Conservation (phyloP, 2,113 vertebrate species). For the Anoura caudifer region DNA sequence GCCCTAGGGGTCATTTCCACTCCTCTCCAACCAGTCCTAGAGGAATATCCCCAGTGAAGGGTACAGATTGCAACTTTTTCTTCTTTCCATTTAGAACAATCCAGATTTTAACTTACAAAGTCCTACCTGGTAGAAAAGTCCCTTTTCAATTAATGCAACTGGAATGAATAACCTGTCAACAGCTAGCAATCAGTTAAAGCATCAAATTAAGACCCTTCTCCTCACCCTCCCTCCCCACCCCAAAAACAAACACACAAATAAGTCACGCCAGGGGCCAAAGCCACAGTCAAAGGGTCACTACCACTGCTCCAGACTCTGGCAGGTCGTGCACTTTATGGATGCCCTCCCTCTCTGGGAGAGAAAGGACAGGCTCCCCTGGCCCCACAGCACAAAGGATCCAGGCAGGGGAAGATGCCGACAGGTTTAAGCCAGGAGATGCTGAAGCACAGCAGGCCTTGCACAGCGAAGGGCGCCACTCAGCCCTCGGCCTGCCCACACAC, state of each 20-base stretch:
- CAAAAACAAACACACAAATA: slow-evolving; percentile 18
- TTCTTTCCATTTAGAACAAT: slow-evolving; percentile 54
- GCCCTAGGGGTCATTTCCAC: neutral
- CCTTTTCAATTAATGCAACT: slow-evolving; percentile 62
- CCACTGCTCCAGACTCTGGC: neutral
- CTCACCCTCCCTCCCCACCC: neutral
- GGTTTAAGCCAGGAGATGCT: slow-evolving; percentile 63
- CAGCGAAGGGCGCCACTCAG: slow-evolving; percentile 58
- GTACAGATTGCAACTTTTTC: slow-evolving; percentile 63
- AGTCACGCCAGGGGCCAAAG: neutral
- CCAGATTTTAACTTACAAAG: slow-evolving; percentile 63
- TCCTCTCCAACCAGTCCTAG: slow-evolving; percentile 38
- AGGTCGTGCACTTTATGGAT: neutral
- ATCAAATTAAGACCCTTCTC: slow-evolving; percentile 55
- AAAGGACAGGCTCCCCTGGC: slow-evolving; percentile 55
- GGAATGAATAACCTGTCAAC: slow-evolving; percentile 59
- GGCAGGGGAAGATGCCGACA: slow-evolving; percentile 66
- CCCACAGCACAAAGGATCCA: slow-evolving; percentile 31
- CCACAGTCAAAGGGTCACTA: neutral
- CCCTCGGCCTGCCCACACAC: neutral
- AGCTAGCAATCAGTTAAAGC: slow-evolving; percentile 76
- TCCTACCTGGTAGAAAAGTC: slow-evolving; percentile 56
- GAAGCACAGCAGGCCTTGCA: slow-evolving; percentile 68
- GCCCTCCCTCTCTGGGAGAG: slow-evolving; percentile 59
- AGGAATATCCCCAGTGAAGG: slow-evolving; percentile 61